A percentile compares a stretch with the other conserved stretches of the same genome.
phyloP scores from a whole-genome alignment of 53 echinoderm and acorn worm species.

The Zoroaster sp. region DNA sequence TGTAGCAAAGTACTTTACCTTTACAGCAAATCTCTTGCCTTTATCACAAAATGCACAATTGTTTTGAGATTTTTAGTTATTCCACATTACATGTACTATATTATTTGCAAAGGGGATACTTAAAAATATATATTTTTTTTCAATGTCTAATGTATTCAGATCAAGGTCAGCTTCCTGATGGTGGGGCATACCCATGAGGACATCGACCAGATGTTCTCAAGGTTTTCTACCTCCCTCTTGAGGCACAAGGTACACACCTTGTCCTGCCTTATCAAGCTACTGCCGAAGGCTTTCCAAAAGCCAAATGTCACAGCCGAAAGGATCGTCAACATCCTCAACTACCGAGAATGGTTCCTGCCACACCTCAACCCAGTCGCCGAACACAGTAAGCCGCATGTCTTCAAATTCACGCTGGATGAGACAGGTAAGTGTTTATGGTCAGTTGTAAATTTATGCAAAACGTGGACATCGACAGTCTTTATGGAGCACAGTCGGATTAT shows the following conservation, averaged over 20 bases:
- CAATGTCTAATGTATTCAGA: neutral
- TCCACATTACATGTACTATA: neutral
- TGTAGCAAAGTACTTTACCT: neutral
- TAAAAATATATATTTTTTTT: neutral
- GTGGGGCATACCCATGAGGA: slow-evolving; percentile 46
- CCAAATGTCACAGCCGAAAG: neutral
- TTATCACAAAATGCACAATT: neutral
- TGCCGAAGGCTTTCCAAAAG: slow-evolving; percentile 14
- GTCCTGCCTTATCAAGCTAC: neutral
- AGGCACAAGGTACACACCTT: neutral
- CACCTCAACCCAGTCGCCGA: too few species aligned
- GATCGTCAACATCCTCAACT: neutral
- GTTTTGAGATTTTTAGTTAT: neutral
- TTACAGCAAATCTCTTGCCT: too few species aligned
- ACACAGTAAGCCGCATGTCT: too few species aligned
- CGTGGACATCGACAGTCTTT: too few species aligned
- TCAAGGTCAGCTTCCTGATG: slow-evolving; percentile 50
- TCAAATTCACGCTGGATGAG: too few species aligned
- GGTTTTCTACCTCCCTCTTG: slow-evolving; percentile 18
- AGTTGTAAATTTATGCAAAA: too few species aligned
- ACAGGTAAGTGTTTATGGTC: too few species aligned
- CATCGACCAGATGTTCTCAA: slow-evolving; percentile 50
- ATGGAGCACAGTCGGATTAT: too few species aligned
- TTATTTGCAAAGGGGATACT: neutral
- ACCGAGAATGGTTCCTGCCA: slow-evolving; percentile 17